Conservation (phyloP, 2,888 invertebrate species). For the Saturnia pavonia region DNA sequence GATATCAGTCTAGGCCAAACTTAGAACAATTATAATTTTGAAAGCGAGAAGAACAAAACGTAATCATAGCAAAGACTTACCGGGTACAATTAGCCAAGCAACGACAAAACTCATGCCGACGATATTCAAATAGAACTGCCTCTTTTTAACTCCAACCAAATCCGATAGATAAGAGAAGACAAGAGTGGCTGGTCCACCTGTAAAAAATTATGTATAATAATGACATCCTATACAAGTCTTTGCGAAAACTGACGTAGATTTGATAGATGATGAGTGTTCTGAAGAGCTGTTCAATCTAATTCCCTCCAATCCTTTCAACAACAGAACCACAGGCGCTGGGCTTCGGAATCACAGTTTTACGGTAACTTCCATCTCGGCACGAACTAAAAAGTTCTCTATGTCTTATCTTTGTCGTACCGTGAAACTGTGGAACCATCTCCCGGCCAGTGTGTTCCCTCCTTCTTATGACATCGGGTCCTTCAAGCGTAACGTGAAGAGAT, state of each 20-base stretch:
- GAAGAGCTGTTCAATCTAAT: no score
- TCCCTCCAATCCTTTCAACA: no score
- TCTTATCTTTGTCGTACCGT: no score
- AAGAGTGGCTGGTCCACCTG: constrained; percentile 83
- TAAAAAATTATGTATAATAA: constrained; percentile 4
- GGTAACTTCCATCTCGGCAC: no score
- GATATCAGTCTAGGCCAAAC: background rate
- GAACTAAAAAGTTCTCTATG: no score
- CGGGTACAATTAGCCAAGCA: constrained; percentile 84
- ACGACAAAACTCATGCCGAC: constrained; percentile 84
- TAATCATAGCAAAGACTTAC: constrained; percentile 46
- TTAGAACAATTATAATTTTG: no score
- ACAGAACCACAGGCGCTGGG: no score
- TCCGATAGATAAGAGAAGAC: constrained; percentile 86
- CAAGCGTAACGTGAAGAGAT: no score
- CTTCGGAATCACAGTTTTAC: no score
- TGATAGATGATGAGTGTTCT: background rate
- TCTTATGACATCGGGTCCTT: no score
- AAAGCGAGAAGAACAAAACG: background rate
- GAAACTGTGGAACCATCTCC: no score
- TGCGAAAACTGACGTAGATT: background rate
- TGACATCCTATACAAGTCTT: background rate
- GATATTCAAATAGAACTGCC: constrained; percentile 83
- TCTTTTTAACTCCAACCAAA: constrained; percentile 81
- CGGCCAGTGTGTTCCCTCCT: no score